Percentiles rank a stretch among this genome's conserved stretches.
These are phyloP conservation scores for Mythimna vitellina DNA, from an alignment of 2,888 invertebrate genomes.

Conservation along the genomic window DNA sequence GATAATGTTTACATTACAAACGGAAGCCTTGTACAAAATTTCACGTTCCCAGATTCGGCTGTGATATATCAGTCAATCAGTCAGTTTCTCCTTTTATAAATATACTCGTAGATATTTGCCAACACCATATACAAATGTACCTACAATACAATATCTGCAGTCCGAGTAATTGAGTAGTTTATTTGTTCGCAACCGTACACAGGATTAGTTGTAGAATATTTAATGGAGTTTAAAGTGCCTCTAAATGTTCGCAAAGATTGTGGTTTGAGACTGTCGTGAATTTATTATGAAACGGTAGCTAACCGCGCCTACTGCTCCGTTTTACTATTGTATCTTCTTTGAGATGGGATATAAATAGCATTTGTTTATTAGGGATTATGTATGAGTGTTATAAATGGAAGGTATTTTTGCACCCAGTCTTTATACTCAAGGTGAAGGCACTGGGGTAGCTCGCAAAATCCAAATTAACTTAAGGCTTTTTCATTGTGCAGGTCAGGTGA, in stretches of 20 bases:
- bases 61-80: no score
- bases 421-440: no score
- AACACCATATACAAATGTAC: conserved; percentile 20
- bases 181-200: conserved; percentile 58
- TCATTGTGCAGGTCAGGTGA: no score
- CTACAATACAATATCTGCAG: conserved; percentile 43
- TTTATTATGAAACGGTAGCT: conserved; percentile 70
- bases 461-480: no score
- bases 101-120: no score
- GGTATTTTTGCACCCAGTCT: not conserved
- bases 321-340: conserved; percentile 44
- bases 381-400: not conserved
- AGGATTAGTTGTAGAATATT: conserved; percentile 68
- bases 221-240: conserved; percentile 72
- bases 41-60: no score
- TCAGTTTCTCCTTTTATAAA: no score
- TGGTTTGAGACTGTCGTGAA: conserved; percentile 70
- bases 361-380: conserved; percentile 8
- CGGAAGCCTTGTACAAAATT: no score
- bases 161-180: conserved; percentile 47
- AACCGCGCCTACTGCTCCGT: conserved; percentile 42
- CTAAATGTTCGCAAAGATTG: conserved; percentile 74
- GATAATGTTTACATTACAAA: no score
- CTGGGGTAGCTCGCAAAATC: no score
- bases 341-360: conserved; percentile 22